Evolutionary conservation across 2,888 invertebrate genomes (phyloP).

Genomic region (Nemotelus pantherinus): DNA sequence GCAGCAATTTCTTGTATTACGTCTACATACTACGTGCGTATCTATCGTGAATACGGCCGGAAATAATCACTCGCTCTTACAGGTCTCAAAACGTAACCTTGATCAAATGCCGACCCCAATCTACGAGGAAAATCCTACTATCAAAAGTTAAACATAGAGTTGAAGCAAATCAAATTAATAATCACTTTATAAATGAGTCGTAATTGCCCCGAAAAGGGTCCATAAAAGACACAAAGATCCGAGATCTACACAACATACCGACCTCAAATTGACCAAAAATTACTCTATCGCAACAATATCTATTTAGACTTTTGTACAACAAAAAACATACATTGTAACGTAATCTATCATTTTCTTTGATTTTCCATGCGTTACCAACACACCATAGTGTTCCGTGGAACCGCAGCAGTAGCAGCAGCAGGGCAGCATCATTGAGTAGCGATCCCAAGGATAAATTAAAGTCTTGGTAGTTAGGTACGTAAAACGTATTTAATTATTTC

Average conservation of each 20-base stretch:
- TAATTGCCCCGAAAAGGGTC: not conserved
- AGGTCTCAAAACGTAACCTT: too few species aligned
- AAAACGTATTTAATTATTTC: not conserved
- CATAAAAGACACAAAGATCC: too few species aligned
- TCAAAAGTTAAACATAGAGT: not conserved
- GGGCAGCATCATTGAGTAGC: not conserved
- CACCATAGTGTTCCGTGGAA: conserved; percentile 26
- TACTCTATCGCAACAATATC: conserved; percentile 16
- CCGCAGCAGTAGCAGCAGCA: not conserved
- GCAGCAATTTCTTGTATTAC: too few species aligned
- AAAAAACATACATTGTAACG: conserved; percentile 22
- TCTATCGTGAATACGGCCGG: too few species aligned
- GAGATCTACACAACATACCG: not conserved
- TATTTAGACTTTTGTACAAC: not conserved
- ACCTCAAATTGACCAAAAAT: conserved; percentile 6
- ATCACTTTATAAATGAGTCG: not conserved
- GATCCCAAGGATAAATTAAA: too few species aligned
- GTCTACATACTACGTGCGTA: too few species aligned
- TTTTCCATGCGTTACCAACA: not conserved
- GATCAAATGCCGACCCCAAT: not conserved
- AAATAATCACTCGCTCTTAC: too few species aligned
- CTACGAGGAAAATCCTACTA: not conserved
- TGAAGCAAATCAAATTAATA: conserved; percentile 6
- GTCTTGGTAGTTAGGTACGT: too few species aligned
- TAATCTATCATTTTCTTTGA: conserved; percentile 24